A percentile compares a stretch with the other conserved stretches of the same genome.
phyloP scores from a whole-genome alignment of 30 jellyfish, hydroid and myxozoan genomes.

The Aurelia aurita complex sp. Pacific region DNA sequence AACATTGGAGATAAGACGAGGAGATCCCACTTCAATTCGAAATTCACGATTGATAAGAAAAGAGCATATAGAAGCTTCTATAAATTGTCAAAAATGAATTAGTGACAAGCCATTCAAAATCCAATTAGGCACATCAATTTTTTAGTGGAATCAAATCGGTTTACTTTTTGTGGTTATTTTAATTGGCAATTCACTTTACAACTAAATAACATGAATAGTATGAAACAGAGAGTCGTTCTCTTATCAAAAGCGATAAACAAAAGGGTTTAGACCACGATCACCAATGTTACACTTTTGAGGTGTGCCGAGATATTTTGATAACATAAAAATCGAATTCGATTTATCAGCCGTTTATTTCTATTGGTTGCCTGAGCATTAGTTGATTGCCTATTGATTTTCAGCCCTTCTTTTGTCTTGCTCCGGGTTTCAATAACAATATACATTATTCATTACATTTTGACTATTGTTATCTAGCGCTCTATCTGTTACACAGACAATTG shows the following conservation, averaged over 20 bases:
- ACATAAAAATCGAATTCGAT: neutral
- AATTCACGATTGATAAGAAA: neutral
- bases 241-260: neutral
- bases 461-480: no score
- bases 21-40: neutral
- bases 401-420: neutral
- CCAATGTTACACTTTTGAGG: constrained; percentile 1
- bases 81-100: constrained; percentile 32
- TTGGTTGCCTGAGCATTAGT: neutral
- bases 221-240: neutral
- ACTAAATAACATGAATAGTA: neutral
- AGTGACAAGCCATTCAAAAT: constrained; percentile 25
- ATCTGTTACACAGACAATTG: no score
- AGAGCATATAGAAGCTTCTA: neutral
- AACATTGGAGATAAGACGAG: no score
- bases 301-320: constrained; percentile 1
- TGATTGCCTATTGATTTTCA: neutral
- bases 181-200: constrained; percentile 46
- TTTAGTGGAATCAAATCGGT: constrained; percentile 44
- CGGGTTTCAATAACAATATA: neutral
- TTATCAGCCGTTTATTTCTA: neutral
- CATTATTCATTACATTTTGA: constrained; percentile 4
- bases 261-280: neutral
- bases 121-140: constrained; percentile 43
- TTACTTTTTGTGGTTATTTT: constrained; percentile 50